Percentiles rank a stretch among this genome's conserved stretches.
phyloP scores from a whole-genome alignment of 1,140 invertebrate genomes.

The Venustaconcha ellipsiformis region DNA sequence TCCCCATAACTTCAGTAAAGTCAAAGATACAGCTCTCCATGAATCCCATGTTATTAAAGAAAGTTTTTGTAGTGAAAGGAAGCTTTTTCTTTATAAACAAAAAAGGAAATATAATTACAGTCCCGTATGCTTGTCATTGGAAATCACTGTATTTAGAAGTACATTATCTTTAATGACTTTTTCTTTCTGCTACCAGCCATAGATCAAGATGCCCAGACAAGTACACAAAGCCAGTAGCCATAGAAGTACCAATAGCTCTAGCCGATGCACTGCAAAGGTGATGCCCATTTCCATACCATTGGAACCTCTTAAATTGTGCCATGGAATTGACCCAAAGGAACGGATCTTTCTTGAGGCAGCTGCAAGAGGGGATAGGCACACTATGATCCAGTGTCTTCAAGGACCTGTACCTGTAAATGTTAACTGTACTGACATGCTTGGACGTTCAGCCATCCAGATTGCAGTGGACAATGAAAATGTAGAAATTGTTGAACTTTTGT shows the following conservation, averaged over 20 bases:
- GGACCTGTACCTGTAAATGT: slow-evolving; percentile 71
- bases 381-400: slow-evolving; percentile 71
- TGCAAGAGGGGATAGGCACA: slow-evolving; percentile 73
- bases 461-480: slow-evolving; percentile 68
- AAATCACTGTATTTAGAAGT: too few species aligned
- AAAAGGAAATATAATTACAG: too few species aligned
- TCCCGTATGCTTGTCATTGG: too few species aligned
- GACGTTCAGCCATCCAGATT: slow-evolving; percentile 72
- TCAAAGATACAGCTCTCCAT: too few species aligned
- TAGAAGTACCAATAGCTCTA: slow-evolving; percentile 34
- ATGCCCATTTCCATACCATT: slow-evolving; percentile 53
- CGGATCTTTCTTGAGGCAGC: slow-evolving; percentile 73
- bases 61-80: too few species aligned
- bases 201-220: too few species aligned
- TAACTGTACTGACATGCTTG: slow-evolving; percentile 74
- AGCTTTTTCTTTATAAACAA: too few species aligned
- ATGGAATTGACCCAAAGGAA: slow-evolving; percentile 69
- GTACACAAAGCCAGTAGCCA: too few species aligned
- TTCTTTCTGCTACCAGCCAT: too few species aligned
- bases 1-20: too few species aligned
- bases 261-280: slow-evolving; percentile 23
- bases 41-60: too few species aligned
- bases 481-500: slow-evolving; percentile 64
- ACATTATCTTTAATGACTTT: too few species aligned
- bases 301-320: slow-evolving; percentile 60